phyloP scores from a whole-genome alignment of 2,888 invertebrate species.

The Polylopha cassiicola region DNA sequence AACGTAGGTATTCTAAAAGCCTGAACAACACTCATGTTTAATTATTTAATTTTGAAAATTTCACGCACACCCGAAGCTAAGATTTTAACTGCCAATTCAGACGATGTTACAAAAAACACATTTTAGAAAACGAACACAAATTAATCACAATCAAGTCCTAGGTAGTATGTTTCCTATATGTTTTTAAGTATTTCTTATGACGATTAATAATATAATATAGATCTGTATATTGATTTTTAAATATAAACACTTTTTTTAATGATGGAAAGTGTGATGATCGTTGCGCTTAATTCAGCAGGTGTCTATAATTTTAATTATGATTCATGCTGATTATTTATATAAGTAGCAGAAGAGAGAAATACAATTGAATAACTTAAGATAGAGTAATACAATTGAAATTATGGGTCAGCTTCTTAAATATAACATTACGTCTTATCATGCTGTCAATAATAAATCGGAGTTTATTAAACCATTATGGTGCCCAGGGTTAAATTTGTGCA shows the following conservation, averaged over 20 bases:
- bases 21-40: slow-evolving; percentile 21
- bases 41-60: slow-evolving; percentile 18
- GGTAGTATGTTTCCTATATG: slow-evolving; percentile 6
- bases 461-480: too few species aligned
- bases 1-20: slow-evolving; percentile 55
- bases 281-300: slow-evolving; percentile 2
- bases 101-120: slow-evolving; percentile 30
- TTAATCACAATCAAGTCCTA: slow-evolving; percentile 13
- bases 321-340: slow-evolving; percentile 15
- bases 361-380: slow-evolving; percentile 9
- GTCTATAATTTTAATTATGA: slow-evolving; percentile 10
- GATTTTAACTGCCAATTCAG: slow-evolving; percentile 7
- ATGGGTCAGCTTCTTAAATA: slow-evolving; percentile 53
- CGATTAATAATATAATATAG: slow-evolving; percentile 34
- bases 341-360: slow-evolving; percentile 24
- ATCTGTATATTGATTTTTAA: slow-evolving; percentile 48
- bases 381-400: slow-evolving; percentile 33
- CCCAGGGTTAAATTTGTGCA: too few species aligned
- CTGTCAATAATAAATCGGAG: slow-evolving; percentile 27
- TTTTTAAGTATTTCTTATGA: slow-evolving; percentile 4
- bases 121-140: slow-evolving; percentile 23
- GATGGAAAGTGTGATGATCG: slow-evolving; percentile 7
- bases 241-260: slow-evolving; percentile 1
- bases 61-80: slow-evolving; percentile 18
- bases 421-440: slow-evolving; percentile 27